Percentiles rank a stretch among this genome's conserved stretches.
Conservation (phyloP, 2,888 invertebrate genomes). For the Heliothis peltigera region DNA sequence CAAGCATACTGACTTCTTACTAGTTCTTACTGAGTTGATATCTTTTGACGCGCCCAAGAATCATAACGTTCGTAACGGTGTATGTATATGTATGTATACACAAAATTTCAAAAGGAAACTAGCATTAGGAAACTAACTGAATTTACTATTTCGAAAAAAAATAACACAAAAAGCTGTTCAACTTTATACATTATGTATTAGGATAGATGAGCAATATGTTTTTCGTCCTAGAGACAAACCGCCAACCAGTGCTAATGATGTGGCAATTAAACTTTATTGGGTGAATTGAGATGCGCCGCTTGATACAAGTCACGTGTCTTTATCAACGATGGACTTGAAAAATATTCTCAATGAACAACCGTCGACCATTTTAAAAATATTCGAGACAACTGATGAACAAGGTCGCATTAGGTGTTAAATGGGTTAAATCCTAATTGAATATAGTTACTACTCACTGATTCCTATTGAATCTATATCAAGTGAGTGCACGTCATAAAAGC, state of each 20-base stretch:
- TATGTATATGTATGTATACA: no score
- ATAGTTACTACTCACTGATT: slow-evolving; percentile 9
- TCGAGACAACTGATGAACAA: slow-evolving; percentile 17
- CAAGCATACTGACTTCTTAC: no score
- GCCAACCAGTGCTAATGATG: slow-evolving; percentile 77
- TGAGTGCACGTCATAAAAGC: neutral
- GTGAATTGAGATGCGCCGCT: slow-evolving; percentile 83
- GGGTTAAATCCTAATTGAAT: slow-evolving; percentile 6
- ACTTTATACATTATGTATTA: neutral
- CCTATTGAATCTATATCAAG: slow-evolving; percentile 7
- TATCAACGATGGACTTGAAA: slow-evolving; percentile 40
- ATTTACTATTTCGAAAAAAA: no score
- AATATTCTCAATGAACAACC: slow-evolving; percentile 26
- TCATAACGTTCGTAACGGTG: no score
- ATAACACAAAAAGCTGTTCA: neutral
- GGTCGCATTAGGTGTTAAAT: neutral
- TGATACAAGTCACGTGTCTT: slow-evolving; percentile 72
- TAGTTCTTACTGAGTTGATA: no score
- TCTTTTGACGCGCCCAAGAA: no score
- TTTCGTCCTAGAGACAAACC: slow-evolving; percentile 65
- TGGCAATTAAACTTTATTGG: slow-evolving; percentile 85
- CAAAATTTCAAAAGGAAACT: no score
- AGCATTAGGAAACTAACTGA: no score
- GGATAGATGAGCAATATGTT: slow-evolving; percentile 23
- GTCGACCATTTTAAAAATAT: slow-evolving; percentile 20